Conservation (phyloP, 2,113 vertebrate species). For the Irena cyanogastra region DNA sequence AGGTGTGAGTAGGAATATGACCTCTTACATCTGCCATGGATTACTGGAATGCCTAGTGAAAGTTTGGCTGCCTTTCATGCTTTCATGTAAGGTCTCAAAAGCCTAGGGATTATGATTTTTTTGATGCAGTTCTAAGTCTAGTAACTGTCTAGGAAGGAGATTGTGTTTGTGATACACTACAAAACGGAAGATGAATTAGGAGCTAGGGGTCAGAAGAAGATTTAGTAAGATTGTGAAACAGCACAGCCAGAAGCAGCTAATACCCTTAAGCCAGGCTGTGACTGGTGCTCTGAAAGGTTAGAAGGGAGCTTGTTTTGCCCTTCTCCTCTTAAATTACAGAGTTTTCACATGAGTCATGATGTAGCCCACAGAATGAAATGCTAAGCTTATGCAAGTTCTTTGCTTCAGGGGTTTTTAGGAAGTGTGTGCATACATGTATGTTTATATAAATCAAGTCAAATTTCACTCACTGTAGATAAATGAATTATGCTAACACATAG, state of each 20-base stretch:
- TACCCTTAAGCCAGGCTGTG: neutral
- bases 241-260: neutral
- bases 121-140: neutral
- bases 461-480: neutral
- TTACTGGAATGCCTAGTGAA: neutral
- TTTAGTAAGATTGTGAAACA: neutral
- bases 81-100: neutral
- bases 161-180: neutral
- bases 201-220: neutral
- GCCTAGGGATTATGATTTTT: neutral
- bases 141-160: neutral
- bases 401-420: neutral
- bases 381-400: neutral
- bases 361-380: neutral
- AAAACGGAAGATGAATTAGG: neutral
- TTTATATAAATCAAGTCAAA: neutral
- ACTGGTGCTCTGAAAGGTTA: neutral
- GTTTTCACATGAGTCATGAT: neutral
- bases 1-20: neutral
- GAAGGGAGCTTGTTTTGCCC: neutral
- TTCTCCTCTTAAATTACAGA: neutral
- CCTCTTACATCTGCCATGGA: neutral
- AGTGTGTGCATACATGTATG: neutral
- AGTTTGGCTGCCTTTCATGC: neutral
- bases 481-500: neutral